Conservation (phyloP, 2,888 invertebrate genomes). For the Congeria kusceri region DNA sequence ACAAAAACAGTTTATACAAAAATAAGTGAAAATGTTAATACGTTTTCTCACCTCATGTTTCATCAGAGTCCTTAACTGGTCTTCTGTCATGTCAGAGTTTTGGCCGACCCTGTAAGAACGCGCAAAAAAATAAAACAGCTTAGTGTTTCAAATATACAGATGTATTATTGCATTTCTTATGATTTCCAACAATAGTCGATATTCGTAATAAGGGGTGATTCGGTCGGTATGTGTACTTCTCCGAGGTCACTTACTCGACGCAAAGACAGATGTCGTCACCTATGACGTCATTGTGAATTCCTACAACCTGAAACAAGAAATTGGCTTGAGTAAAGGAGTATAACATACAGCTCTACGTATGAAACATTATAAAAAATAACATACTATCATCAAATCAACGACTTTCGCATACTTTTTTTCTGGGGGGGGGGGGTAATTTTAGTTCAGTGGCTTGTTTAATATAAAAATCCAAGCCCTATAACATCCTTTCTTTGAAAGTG, state of each 20-base stretch:
- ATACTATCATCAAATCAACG: no score
- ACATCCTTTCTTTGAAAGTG: not conserved
- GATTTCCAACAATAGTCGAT: not conserved
- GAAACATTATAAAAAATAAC: no score
- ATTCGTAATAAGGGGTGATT: not conserved
- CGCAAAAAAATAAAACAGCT: no score
- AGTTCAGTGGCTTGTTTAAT: not conserved
- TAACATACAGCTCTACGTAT: no score
- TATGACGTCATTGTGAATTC: constrained; percentile 29
- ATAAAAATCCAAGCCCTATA: not conserved
- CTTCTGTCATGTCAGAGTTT: not conserved
- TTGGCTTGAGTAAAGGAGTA: no score
- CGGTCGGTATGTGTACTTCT: no score
- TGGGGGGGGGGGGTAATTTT: not conserved
- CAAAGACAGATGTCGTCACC: constrained; percentile 45
- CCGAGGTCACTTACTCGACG: constrained; percentile 26
- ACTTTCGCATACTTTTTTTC: no score
- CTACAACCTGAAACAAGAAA: constrained; percentile 30
- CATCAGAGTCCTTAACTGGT: not conserved
- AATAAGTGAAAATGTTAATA: no score
- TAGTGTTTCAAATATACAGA: no score
- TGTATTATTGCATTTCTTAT: not conserved
- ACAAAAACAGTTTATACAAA: no score
- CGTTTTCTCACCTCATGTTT: not conserved
- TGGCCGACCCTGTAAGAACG: not conserved